A percentile compares a stretch with the other conserved stretches of the same genome.
Conservation (phyloP, 2,888 invertebrate species). For the Folsomia manolachei region DNA sequence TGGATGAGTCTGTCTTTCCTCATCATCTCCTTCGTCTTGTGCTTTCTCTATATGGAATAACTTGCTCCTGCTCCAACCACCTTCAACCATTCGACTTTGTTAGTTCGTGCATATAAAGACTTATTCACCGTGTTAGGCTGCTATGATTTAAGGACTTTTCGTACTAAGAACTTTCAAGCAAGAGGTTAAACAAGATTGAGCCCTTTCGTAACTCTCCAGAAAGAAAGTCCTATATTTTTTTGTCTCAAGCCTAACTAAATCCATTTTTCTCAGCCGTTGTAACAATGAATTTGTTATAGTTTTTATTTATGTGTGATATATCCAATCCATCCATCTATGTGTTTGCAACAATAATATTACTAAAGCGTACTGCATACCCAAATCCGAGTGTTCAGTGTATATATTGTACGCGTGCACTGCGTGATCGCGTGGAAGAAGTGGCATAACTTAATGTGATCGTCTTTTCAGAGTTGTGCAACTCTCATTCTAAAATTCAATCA, state of each 20-base stretch:
- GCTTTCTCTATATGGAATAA: neutral
- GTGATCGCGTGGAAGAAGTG: too few relatives aligned
- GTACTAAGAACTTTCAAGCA: too few relatives aligned
- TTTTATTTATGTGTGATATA: too few relatives aligned
- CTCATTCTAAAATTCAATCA: neutral
- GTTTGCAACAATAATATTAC: too few relatives aligned
- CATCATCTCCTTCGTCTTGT: neutral
- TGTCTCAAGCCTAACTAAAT: neutral
- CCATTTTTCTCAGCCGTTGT: too few relatives aligned
- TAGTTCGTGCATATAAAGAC: neutral
- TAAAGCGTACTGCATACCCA: too few relatives aligned
- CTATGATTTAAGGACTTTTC: too few relatives aligned
- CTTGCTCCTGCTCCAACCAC: neutral
- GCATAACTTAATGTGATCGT: neutral
- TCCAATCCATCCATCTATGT: too few relatives aligned
- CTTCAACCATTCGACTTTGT: neutral
- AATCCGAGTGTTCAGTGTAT: too few relatives aligned
- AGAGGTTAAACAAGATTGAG: neutral
- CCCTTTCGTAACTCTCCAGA: neutral
- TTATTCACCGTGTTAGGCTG: too few relatives aligned
- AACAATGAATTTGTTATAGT: too few relatives aligned
- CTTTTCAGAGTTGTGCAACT: neutral
- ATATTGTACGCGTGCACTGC: too few relatives aligned
- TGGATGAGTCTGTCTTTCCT: conserved; percentile 6
- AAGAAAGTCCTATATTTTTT: neutral